Evolutionary conservation across 2,888 invertebrate genomes (phyloP).

Genomic region (Pristionchus exspectatus): DNA sequence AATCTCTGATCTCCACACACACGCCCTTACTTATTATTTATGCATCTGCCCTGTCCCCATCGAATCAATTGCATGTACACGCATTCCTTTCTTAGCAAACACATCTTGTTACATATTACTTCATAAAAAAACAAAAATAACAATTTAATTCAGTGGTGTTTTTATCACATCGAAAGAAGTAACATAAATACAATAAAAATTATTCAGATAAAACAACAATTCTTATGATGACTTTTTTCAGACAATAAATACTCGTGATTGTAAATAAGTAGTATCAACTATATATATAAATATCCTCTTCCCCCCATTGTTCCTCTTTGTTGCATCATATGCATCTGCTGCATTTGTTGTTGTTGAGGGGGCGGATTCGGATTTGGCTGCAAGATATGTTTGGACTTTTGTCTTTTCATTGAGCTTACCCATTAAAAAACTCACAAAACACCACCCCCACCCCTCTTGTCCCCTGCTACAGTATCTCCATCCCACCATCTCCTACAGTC

Average conservation of each 20-base stretch:
- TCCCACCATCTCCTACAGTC: not conserved
- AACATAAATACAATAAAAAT: no score
- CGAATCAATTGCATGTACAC: no score
- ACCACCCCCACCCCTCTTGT: not conserved
- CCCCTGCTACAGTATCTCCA: not conserved
- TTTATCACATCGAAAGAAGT: no score
- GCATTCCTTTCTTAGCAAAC: no score
- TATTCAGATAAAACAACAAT: not conserved
- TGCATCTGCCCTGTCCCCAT: no score
- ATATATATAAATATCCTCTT: slow-evolving; percentile 1
- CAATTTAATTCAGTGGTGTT: no score
- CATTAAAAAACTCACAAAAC: not conserved
- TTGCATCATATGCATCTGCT: slow-evolving; percentile 23
- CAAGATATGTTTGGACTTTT: no score
- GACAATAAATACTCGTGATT: not conserved
- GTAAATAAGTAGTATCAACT: not conserved
- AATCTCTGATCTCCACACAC: no score
- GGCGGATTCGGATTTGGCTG: slow-evolving; percentile 48
- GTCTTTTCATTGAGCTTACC: no score
- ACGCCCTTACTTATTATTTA: no score
- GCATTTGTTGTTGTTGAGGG: not conserved
- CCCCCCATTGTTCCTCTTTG: not conserved
- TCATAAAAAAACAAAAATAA: no score
- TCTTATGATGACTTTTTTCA: not conserved
- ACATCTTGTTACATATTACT: no score